Evolutionary conservation across 2,888 invertebrate species (phyloP).

Genomic region (Linhomoeus sp.): DNA sequence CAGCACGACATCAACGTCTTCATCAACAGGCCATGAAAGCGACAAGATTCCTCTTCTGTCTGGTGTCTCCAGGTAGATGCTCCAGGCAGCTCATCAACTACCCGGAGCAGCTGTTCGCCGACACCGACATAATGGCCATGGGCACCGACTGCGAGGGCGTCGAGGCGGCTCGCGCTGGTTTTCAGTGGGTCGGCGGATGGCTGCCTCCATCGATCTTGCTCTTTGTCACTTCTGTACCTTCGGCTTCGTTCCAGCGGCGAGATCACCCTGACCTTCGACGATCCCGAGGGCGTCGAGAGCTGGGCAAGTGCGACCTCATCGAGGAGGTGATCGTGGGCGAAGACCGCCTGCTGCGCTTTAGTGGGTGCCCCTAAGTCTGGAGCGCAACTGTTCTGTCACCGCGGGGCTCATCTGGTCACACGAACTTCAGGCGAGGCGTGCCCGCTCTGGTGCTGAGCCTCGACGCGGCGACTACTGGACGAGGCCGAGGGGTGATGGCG

Average conservation of each 20-base stretch:
- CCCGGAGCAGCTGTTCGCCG: constrained; percentile 95
- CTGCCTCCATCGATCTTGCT: too few species aligned
- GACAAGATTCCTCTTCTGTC: constrained; percentile 1
- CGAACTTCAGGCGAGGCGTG: constrained; percentile 86
- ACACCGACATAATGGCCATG: constrained; percentile 94
- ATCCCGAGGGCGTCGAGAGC: constrained; percentile 57
- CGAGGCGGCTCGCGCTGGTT: constrained; percentile 80
- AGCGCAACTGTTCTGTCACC: too few species aligned
- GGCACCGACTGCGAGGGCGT: constrained; percentile 99
- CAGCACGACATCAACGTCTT: constrained; percentile 89
- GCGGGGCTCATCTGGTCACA: too few species aligned
- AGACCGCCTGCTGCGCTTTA: constrained; percentile 72
- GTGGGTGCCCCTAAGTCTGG: constrained; percentile 14
- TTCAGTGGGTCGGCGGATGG: constrained; percentile 48
- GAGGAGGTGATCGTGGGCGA: constrained; percentile 98
- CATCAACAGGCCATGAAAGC: constrained; percentile 56
- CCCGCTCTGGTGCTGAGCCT: constrained; percentile 84
- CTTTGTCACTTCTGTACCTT: too few species aligned
- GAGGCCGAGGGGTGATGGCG: constrained; percentile 91
- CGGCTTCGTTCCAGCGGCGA: constrained; percentile 49
- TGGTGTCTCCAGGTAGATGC: constrained; percentile 1
- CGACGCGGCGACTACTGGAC: constrained; percentile 91
- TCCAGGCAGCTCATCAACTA: constrained; percentile 89
- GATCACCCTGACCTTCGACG: constrained; percentile 92
- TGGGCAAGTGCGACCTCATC: constrained; percentile 81